Base-by-base conservation (phyloP, 1,140 invertebrate species). In the Megathymus violae region DNA sequence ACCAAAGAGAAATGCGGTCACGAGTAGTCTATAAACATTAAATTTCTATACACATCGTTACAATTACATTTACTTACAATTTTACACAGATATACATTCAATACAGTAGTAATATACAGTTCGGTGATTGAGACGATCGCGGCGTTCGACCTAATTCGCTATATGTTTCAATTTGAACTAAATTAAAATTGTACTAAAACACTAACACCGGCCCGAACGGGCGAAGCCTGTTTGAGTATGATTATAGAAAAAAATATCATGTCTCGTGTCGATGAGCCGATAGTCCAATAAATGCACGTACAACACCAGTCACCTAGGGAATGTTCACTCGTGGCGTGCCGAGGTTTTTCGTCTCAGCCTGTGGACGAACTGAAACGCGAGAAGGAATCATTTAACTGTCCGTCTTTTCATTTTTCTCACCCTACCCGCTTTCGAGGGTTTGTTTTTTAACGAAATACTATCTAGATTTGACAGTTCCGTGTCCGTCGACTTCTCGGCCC, bases 381-480 rank as follows among this genome's bases (percentile, higher is more conserved):
- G 67, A 82, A 88, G 74, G 54, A 91, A 91, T 91, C 90, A 91
- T 91, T 91, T 91, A 40, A 88, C 86, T 43, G 83, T 85, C 78
- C 84, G 71, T 64, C 87, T 72, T 69, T 75, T 88, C 5, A 71
- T 67, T 65, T 77, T 87, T 62, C 86, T 82, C 74, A 87, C 82
- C 85, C 84, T 88, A 25, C 86, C 78, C 17, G 44, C 36, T 51
- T 85, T 85, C 2, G 71, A 63, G 2, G 69, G 64, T 50, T 86
- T 88, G 34, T 60, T 76, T 56, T 80, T 88, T 1, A 87, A 60
- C 0, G 84, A 81, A 64, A 86, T 81, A 46, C 74, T 84, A 60
- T 88, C 87, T 51, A 85, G 10, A 48, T 85, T 83, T 3, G 82
- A 85, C 27, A 86, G 59, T 17, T 88, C 86, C 0, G 69, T 52